phyloP scores from a whole-genome alignment of 2,888 invertebrate species.

The Leuctra nigra region DNA sequence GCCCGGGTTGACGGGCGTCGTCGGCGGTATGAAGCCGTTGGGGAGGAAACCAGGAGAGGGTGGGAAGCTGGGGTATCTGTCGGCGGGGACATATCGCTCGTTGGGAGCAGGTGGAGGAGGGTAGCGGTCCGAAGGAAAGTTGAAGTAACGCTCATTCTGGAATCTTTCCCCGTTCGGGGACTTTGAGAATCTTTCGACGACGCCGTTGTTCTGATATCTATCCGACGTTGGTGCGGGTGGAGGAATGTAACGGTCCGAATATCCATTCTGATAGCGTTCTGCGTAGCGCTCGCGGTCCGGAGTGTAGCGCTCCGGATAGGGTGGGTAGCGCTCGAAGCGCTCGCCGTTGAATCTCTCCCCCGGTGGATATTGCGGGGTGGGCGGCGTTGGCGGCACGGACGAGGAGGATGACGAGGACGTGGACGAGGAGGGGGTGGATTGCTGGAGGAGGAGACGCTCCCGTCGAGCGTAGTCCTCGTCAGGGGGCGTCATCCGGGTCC shows the following conservation, averaged over 20 bases:
- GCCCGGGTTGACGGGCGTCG: conserved; percentile 37
- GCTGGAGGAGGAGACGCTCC: conserved; percentile 28
- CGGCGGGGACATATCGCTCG: conserved; percentile 58
- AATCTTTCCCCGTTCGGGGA: conserved; percentile 35
- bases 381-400: background rate
- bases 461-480: conserved; percentile 31
- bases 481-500: conserved; percentile 52
- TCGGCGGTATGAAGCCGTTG: conserved; percentile 40
- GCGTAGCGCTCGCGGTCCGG: background rate
- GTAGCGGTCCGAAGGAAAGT: conserved; percentile 47
- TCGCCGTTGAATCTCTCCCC: conserved; percentile 25
- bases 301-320: conserved; percentile 39
- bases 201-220: conserved; percentile 36
- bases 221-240: conserved; percentile 34
- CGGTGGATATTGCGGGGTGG: conserved; percentile 18
- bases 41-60: conserved; percentile 18
- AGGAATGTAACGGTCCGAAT: conserved; percentile 24
- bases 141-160: conserved; percentile 35
- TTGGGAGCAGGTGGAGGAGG: conserved; percentile 63
- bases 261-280: conserved; percentile 17
- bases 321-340: conserved; percentile 52
- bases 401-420: background rate
- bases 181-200: conserved; percentile 37
- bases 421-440: background rate
- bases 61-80: conserved; percentile 3